Evolutionary conservation across 2,797 vertebrate species (phyloP).

Genomic region (Galaxias olidus): DNA sequence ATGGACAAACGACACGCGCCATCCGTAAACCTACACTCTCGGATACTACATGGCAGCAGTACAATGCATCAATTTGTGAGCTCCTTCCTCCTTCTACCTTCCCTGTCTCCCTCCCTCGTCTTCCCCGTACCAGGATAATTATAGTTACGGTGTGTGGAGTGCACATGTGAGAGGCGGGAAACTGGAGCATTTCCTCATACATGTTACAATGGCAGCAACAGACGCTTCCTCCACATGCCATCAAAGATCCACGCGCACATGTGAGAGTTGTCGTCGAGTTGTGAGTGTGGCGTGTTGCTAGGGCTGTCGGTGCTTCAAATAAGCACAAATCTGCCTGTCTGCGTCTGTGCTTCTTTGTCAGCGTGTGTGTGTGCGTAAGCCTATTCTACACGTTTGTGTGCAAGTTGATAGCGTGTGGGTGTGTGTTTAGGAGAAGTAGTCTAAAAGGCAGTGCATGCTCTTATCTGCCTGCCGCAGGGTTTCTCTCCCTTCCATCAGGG

Average conservation of each 20-base stretch:
- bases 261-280: too few species aligned
- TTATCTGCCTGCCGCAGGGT: slow-evolving; percentile 78
- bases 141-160: not conserved
- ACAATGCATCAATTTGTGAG: too few species aligned
- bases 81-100: not conserved
- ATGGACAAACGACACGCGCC: too few species aligned
- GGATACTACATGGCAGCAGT: too few species aligned
- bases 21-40: too few species aligned
- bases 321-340: slow-evolving; percentile 16
- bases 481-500: slow-evolving; percentile 58
- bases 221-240: slow-evolving; percentile 16
- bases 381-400: too few species aligned
- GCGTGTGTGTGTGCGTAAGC: too few species aligned
- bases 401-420: slow-evolving; percentile 18
- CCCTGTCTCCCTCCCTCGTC: not conserved
- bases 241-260: slow-evolving; percentile 21
- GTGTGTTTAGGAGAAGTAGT: slow-evolving; percentile 11
- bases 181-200: not conserved
- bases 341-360: slow-evolving; percentile 6
- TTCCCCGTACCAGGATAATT: not conserved
- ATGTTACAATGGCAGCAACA: slow-evolving; percentile 13
- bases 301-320: not conserved
- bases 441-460: slow-evolving; percentile 40
- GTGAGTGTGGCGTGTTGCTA: too few species aligned
- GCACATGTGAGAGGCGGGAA: not conserved